A percentile compares a stretch with the other conserved stretches of the same genome.
Evolutionary conservation across 2,113 vertebrate species (phyloP).

Genomic region (Myiopsitta monachus): DNA sequence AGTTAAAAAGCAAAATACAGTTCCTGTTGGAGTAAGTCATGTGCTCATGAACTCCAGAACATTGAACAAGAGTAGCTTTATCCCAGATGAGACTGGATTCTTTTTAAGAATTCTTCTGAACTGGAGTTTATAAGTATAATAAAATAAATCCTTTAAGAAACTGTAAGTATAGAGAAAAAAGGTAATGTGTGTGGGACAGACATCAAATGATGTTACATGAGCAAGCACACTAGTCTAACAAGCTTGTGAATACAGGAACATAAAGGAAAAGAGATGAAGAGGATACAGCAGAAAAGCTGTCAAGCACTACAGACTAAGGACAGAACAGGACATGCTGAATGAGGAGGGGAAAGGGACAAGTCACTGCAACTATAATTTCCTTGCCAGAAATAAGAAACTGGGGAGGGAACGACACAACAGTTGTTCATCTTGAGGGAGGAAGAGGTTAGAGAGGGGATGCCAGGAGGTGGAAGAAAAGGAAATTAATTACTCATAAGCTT

Average conservation of each 20-base stretch:
- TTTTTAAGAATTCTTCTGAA: neutral
- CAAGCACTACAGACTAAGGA: rapidly evolving
- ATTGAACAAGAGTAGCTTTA: neutral
- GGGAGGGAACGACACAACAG: neutral
- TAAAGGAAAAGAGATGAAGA: neutral
- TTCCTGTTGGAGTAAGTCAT: neutral
- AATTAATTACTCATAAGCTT: neutral
- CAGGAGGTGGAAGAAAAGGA: neutral
- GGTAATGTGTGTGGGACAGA: neutral
- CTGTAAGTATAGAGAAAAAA: neutral
- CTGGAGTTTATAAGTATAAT: neutral
- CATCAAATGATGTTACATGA: neutral
- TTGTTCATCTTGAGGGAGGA: neutral
- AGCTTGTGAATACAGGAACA: neutral
- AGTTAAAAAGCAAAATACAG: neutral
- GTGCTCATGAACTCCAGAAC: neutral
- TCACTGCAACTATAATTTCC: neutral
- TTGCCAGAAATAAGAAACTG: neutral
- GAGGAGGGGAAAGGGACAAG: neutral
- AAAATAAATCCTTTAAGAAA: neutral
- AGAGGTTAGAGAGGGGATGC: neutral
- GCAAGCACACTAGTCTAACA: neutral
- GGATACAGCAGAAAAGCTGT: neutral
- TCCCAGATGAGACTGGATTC: neutral
- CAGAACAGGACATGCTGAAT: rapidly evolving